These are phyloP conservation scores for Xanthia icteritia DNA, from an alignment of 2,888 invertebrate species.

Conservation along the genomic window DNA sequence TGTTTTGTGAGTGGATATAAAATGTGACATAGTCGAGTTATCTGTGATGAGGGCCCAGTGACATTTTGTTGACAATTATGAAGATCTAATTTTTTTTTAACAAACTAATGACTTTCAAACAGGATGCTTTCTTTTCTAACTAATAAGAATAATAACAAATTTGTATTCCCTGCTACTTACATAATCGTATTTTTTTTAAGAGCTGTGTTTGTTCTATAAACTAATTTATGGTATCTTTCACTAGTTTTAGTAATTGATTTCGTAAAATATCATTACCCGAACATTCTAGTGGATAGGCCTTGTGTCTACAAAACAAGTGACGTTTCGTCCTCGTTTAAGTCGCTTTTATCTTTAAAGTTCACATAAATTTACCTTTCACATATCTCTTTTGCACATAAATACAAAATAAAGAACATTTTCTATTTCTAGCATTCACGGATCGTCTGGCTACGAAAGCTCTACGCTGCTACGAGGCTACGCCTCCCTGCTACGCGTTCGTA, in stretches of 20 bases:
- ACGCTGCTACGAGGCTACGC: constrained; percentile 44
- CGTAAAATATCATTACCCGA: neutral
- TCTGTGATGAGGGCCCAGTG: neutral
- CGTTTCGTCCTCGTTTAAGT: neutral
- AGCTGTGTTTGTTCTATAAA: neutral
- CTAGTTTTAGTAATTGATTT: neutral
- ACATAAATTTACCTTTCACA: constrained; percentile 5
- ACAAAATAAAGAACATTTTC: constrained; percentile 29
- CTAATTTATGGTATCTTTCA: neutral
- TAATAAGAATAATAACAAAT: neutral
- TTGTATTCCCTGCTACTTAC: neutral
- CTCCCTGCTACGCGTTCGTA: constrained; percentile 36
- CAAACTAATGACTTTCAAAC: neutral
- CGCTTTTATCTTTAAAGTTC: constrained; percentile 1
- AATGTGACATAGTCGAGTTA: neutral
- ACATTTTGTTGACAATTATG: neutral
- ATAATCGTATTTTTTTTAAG: neutral
- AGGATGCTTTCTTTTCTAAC: neutral
- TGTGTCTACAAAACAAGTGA: neutral
- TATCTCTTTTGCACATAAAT: constrained; percentile 15
- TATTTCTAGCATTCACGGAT: constrained; percentile 35
- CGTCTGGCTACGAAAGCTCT: constrained; percentile 49
- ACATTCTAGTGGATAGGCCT: neutral
- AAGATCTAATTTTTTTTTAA: neutral
- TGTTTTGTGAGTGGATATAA: neutral